These are phyloP conservation scores for Meleagris gallopavo DNA, from an alignment of 2,113 vertebrate species.

Conservation along the genomic window DNA sequence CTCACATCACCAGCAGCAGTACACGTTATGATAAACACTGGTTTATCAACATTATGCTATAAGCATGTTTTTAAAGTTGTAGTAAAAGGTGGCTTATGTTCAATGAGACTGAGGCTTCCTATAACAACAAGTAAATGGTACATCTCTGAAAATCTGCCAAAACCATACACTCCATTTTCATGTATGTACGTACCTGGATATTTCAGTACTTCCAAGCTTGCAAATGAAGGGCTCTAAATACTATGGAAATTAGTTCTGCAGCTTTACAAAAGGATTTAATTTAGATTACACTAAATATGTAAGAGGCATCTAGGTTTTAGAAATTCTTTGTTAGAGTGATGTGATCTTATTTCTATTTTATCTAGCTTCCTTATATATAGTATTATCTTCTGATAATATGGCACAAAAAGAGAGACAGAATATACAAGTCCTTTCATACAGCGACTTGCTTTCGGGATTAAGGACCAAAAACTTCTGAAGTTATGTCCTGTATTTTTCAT, in stretches of 20 bases:
- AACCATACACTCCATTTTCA: background rate
- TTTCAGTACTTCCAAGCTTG: background rate
- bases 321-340: background rate
- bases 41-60: background rate
- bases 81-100: background rate
- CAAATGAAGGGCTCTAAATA: background rate
- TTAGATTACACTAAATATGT: background rate
- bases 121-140: background rate
- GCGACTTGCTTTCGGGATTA: background rate
- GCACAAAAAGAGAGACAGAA: background rate
- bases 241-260: background rate
- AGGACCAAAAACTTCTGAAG: slow-evolving; percentile 32
- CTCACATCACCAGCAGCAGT: background rate
- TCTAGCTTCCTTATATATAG: background rate
- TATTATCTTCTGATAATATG: background rate
- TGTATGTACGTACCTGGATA: background rate
- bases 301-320: background rate
- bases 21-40: background rate
- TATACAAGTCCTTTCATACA: background rate
- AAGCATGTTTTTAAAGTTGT: background rate
- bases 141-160: background rate
- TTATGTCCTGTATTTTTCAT: slow-evolving; percentile 29
- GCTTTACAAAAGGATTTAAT: background rate
- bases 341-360: slow-evolving; percentile 3
- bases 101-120: background rate